Evolutionary conservation across 35 echinoderm and acorn worm genomes (phyloP).

Genomic region (Lytechinus variegatus): DNA sequence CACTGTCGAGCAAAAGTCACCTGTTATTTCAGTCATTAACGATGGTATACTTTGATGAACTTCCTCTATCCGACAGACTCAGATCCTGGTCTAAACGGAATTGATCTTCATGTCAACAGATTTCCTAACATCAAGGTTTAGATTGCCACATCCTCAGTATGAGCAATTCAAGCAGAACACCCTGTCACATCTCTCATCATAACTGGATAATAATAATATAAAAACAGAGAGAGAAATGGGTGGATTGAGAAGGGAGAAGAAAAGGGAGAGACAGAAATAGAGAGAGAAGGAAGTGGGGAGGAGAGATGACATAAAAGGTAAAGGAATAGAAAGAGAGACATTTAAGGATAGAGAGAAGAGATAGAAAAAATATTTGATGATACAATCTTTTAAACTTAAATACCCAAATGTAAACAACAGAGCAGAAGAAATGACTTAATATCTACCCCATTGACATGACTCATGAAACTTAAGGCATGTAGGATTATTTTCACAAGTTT

Average conservation of each 20-base stretch:
- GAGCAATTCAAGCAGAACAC: constrained; percentile 56
- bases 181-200: constrained; percentile 63
- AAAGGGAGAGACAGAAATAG: neutral
- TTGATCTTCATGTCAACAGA: neutral
- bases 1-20: neutral
- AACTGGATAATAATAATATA: constrained; percentile 37
- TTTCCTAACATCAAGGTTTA: neutral
- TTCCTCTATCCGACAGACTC: neutral
- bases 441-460: no score
- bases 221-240: neutral
- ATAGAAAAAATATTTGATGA: no score
- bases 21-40: neutral
- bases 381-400: no score
- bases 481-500: no score
- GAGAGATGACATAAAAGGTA: no score
- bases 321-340: no score
- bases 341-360: no score
- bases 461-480: no score
- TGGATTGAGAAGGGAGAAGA: neutral
- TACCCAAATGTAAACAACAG: no score
- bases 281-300: neutral
- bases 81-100: neutral
- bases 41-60: neutral
- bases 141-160: neutral
- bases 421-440: no score